Evolutionary conservation across 2,888 invertebrate species (phyloP).

Genomic region (Ochlodes sylvanus): DNA sequence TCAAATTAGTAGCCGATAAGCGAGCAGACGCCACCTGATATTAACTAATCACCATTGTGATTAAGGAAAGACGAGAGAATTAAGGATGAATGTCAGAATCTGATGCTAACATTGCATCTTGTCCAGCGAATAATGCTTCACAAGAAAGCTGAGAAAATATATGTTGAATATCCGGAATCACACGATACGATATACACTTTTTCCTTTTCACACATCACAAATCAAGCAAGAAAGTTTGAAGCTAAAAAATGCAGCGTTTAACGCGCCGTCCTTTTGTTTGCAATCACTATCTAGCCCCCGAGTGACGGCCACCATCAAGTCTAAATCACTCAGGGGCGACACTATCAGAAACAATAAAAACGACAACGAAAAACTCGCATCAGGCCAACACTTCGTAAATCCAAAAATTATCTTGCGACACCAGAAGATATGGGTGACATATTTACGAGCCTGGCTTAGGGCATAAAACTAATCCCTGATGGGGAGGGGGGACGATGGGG

Average conservation of each 20-base stretch:
- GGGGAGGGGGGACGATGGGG: slow-evolving; percentile 57
- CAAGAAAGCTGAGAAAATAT: no score
- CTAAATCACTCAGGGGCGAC: slow-evolving; percentile 51
- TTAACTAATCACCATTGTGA: no score
- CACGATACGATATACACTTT: no score
- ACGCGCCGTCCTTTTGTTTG: slow-evolving; percentile 25
- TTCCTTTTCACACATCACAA: no score
- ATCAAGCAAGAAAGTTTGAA: background rate
- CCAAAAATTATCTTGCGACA: slow-evolving; percentile 80
- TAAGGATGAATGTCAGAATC: no score
- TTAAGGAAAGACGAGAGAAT: no score
- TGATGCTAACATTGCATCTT: no score
- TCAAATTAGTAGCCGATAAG: no score
- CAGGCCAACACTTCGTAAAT: slow-evolving; percentile 66
- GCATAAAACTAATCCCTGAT: slow-evolving; percentile 80
- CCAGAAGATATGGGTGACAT: slow-evolving; percentile 80
- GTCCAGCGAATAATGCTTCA: no score
- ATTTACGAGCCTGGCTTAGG: slow-evolving; percentile 81
- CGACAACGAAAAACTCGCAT: slow-evolving; percentile 50
- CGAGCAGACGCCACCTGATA: no score
- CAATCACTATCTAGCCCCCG: slow-evolving; percentile 28
- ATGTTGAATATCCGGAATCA: no score
- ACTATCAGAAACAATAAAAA: slow-evolving; percentile 54
- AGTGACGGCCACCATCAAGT: slow-evolving; percentile 41
- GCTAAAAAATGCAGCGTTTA: slow-evolving; percentile 4